Conservation (phyloP, 2,797 vertebrate genomes). For the Syngnathus rostellatus region DNA sequence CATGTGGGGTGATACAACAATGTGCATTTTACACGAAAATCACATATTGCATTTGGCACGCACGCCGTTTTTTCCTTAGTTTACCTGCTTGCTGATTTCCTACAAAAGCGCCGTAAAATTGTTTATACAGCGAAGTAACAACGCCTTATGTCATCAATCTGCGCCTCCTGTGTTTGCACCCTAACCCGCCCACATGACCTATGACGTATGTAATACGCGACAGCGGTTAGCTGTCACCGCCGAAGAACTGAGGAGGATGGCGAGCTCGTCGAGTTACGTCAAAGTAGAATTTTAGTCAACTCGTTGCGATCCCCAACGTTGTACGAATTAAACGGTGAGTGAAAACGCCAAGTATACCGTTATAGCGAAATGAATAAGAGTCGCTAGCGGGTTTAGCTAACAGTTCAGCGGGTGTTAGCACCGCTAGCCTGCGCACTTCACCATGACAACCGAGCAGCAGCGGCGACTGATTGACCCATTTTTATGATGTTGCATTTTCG, state of each 20-base stretch:
- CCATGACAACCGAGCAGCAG: conserved; percentile 9
- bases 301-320: not conserved
- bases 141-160: not conserved
- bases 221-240: not conserved
- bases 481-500: not conserved
- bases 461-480: too few relatives aligned
- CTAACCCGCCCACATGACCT: too few relatives aligned
- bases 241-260: conserved; percentile 18
- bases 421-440: conserved; percentile 22
- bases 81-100: conserved; percentile 44
- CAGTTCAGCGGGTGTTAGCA: conserved; percentile 10
- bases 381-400: conserved; percentile 16
- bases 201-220: not conserved
- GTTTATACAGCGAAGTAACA: not conserved
- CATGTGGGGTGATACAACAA: not conserved
- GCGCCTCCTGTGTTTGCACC: not conserved
- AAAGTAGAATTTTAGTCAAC: not conserved
- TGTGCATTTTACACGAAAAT: not conserved
- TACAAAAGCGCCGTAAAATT: not conserved
- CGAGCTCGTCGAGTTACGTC: conserved; percentile 10
- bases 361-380: not conserved
- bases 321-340: conserved; percentile 21
- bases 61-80: not conserved
- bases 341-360: not conserved
- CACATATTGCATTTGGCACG: rapidly evolving